These are phyloP conservation scores for Aythya baeri DNA, from an alignment of 2,113 vertebrate species.

Conservation along the genomic window DNA sequence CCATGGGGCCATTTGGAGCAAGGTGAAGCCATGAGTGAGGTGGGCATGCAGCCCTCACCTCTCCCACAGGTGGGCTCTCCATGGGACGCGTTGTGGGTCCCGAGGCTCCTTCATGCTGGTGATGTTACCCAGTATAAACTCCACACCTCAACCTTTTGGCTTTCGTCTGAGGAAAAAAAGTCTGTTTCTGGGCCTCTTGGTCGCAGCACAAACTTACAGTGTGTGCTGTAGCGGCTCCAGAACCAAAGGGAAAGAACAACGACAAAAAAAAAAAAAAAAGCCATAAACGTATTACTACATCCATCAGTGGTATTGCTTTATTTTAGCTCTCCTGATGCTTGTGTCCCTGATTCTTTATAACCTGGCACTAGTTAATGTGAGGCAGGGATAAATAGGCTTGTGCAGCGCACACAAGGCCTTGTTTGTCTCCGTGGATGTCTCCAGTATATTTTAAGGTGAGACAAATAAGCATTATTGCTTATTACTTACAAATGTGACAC, in stretches of 20 bases:
- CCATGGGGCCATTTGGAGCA: slow-evolving; percentile 1
- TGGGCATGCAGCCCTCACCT: not conserved
- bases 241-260: not conserved
- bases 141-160: not conserved
- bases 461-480: not conserved
- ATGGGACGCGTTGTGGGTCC: not conserved
- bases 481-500: not conserved
- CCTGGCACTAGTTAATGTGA: not conserved
- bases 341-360: slow-evolving; percentile 16
- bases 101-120: not conserved
- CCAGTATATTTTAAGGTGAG: not conserved
- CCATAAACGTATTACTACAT: not conserved
- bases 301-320: slow-evolving; percentile 1
- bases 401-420: not conserved
- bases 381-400: not conserved
- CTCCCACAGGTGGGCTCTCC: not conserved
- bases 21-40: not conserved
- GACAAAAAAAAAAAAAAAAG: not conserved
- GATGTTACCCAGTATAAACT: not conserved
- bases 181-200: not conserved
- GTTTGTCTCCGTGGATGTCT: not conserved
- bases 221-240: not conserved
- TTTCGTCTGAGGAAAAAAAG: not conserved
- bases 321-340: not conserved
- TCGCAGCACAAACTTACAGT: not conserved